Evolutionary conservation across 2,797 vertebrate genomes (phyloP), one percentile per base, ranked within the genome.

Genomic region (Taeniopygia guttata): DNA sequence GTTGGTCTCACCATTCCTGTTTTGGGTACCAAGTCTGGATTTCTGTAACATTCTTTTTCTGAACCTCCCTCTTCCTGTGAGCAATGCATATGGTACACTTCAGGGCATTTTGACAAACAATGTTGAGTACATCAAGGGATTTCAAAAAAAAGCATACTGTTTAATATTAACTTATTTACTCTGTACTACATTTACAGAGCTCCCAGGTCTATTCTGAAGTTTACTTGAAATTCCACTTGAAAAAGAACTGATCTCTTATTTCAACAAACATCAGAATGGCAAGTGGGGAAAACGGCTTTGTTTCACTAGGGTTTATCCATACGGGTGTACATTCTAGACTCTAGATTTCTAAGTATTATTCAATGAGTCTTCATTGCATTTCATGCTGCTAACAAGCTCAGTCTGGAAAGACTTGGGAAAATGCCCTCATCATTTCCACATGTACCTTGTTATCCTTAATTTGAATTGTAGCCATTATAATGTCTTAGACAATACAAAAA

Each of bases 271-370:
- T 84, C 81, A 92, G 85, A 97, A 96, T 89, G 94, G 34, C 75
- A 97, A 95, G 45, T 82, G 79, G 90, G 79, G 55, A 80, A 96
- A 92, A 87, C 83, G 95, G 56, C 21, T 84, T 95, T 97, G 74
- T 94, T 96, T 95, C 84, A 94, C 60, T 90, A 93, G 66, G 78
- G 76, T 96, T 97, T 97, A 93, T 96, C 70, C 81, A 96, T 85
- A 80, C 62, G 93, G 49, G 58, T 69, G 83, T 93, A 94, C 80
- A 90, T 92, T 94, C 96, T 96, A 77, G 92, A 94, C 68, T 91
- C 72, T 90, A 92, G 62, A 92, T 95, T 96, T 96, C 91, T 96
- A 94, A 96, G 92, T 97, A 95, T 96, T 96, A 92, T 97, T 97
- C 88, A 95, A 84, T 90, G 74, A 93, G 17, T 67, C 64, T 70